These are phyloP conservation scores for Nowickia ferox DNA, from an alignment of 2,888 invertebrate species.

Conservation along the genomic window DNA sequence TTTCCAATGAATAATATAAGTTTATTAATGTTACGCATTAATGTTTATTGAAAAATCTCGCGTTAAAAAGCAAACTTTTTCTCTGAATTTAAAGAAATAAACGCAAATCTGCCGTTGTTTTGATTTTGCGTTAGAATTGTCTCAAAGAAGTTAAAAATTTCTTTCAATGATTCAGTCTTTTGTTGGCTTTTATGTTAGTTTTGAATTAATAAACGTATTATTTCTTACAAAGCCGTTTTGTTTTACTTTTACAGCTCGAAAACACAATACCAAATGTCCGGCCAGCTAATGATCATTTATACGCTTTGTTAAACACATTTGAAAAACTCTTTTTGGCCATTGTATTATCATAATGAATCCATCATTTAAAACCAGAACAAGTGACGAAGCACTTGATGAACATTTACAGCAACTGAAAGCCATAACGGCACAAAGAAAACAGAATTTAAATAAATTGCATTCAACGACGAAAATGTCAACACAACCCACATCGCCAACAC, in stretches of 20 bases:
- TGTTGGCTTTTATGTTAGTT: not conserved
- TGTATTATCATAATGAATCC: conserved; percentile 71
- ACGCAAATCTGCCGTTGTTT: too few relatives aligned
- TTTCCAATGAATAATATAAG: conserved; percentile 38
- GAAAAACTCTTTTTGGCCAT: conserved; percentile 1
- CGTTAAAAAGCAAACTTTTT: not conserved
- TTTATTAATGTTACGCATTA: not conserved
- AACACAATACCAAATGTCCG: conserved; percentile 25
- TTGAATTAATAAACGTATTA: conserved; percentile 19
- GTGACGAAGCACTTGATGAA: conserved; percentile 78
- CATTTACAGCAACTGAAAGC: conserved; percentile 76
- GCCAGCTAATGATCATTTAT: conserved; percentile 4
- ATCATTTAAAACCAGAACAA: conserved; percentile 76
- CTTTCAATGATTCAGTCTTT: conserved; percentile 19
- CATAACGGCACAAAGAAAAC: conserved; percentile 66
- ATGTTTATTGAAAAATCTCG: too few relatives aligned
- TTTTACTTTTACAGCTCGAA: conserved; percentile 34
- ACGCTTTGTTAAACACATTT: conserved; percentile 9
- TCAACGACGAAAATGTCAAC: conserved; percentile 29
- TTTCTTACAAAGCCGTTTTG: not conserved
- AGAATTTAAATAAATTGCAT: conserved; percentile 59
- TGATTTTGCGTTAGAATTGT: not conserved
- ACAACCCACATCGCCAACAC: conserved; percentile 72
- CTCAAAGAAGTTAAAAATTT: not conserved
- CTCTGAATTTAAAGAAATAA: not conserved